These are phyloP conservation scores for Ennomos fuscantarius DNA, from an alignment of 2,888 invertebrate species.

Conservation along the genomic window DNA sequence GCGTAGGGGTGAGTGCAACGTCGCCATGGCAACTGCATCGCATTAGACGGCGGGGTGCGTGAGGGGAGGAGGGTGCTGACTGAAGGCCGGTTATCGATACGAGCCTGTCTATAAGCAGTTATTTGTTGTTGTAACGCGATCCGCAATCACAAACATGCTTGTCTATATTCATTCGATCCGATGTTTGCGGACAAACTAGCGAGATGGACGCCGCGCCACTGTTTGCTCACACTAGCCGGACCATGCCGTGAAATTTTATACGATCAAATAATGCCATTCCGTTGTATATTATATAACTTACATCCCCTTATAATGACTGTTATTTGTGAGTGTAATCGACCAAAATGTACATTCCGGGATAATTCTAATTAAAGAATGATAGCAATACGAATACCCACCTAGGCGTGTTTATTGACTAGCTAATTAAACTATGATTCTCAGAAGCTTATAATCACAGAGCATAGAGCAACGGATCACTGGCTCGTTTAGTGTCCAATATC, in stretches of 20 bases:
- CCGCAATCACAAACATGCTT: slow-evolving; percentile 72
- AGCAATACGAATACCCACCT: too few relatives aligned
- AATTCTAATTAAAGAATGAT: not conserved
- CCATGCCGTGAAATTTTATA: slow-evolving; percentile 69
- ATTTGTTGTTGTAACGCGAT: slow-evolving; percentile 81
- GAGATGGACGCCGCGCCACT: slow-evolving; percentile 73
- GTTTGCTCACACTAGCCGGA: slow-evolving; percentile 65
- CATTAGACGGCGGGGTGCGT: slow-evolving; percentile 63
- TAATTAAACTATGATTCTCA: too few relatives aligned
- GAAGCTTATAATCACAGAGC: too few relatives aligned
- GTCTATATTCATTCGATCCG: slow-evolving; percentile 79
- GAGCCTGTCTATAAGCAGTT: slow-evolving; percentile 46
- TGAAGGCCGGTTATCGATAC: slow-evolving; percentile 31
- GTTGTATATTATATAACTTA: slow-evolving; percentile 30
- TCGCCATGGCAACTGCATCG: slow-evolving; percentile 79
- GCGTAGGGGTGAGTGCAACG: slow-evolving; percentile 72
- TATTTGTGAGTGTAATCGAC: slow-evolving; percentile 13
- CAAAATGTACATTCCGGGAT: not conserved
- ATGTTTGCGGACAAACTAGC: slow-evolving; percentile 79
- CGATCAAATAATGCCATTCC: slow-evolving; percentile 49
- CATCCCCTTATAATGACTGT: not conserved
- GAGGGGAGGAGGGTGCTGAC: slow-evolving; percentile 32
- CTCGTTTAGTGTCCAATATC: too few relatives aligned
- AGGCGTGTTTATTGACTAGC: too few relatives aligned
- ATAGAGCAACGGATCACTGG: too few relatives aligned